Conservation (phyloP, 2,113 vertebrate genomes). For the Gymnorhina tibicen region DNA sequence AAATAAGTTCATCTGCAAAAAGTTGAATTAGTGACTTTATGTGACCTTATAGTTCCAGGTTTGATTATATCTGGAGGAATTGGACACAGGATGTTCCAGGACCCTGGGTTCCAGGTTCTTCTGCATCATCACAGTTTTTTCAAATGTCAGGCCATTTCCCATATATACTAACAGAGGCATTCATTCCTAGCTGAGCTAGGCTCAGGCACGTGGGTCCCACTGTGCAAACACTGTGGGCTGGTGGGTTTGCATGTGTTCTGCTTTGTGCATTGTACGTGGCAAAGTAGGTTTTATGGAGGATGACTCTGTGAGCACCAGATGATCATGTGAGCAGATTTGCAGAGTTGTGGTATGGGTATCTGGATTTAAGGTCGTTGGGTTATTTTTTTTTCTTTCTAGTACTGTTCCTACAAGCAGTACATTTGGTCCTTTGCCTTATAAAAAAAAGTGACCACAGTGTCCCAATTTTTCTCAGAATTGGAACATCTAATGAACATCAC, state of each 20-base stretch:
- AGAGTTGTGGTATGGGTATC: neutral
- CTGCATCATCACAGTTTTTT: neutral
- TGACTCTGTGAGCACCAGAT: neutral
- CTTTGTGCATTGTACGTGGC: neutral
- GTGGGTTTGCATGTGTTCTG: neutral
- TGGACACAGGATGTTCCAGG: neutral
- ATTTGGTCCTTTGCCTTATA: neutral
- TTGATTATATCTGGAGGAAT: neutral
- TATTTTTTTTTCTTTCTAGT: neutral
- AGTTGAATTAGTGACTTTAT: neutral
- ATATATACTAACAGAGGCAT: neutral
- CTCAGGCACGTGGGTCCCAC: neutral
- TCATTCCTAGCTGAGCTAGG: neutral
- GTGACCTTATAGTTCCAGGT: neutral
- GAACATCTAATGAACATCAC: neutral
- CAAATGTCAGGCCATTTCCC: neutral
- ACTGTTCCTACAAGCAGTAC: neutral
- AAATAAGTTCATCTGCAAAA: neutral
- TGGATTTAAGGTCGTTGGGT: neutral
- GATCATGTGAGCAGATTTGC: neutral
- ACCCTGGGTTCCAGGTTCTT: neutral
- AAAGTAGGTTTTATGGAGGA: neutral
- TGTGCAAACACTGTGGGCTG: neutral
- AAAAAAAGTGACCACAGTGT: neutral
- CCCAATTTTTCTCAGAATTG: conserved; percentile 29